Evolutionary conservation across 2,888 invertebrate species (phyloP), one percentile per base, ranked within the genome.

Genomic region (Perizoma affinitatum): DNA sequence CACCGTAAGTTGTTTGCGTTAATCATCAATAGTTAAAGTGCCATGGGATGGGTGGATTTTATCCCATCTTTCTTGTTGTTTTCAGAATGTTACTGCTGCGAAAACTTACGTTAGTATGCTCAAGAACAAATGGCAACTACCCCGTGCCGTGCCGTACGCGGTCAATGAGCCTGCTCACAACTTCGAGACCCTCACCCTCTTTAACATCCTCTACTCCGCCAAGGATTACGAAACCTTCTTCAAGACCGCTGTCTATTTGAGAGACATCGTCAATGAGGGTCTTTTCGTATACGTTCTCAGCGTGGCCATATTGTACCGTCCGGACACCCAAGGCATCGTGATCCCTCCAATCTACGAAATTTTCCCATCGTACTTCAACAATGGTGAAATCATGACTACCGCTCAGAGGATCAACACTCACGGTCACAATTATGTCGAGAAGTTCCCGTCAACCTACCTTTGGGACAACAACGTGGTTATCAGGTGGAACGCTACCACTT

Each of bases 271-370:
- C 61, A 96, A 96, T 80, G 95, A 96, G 82, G 94, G 93, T 55
- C 89, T 96, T 76, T 96, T 94, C 80, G 90, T 95, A 46, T 95
- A 96, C 71, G 94, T 95, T 5, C 81, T 95, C 55, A 93, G 93
- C 61, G 86, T 93, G 33, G 95, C 95, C 9, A 88, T 95, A 9
- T 81, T 95, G 42, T 95, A 95, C 70, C 94, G 95, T 40, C 83
- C 84, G 6, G 95, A 96, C 66, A 94, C 94, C 58, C 92, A 94
- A 72, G 95, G 94, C 35, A 83, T 96, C 55, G 87, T 94, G 44
- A 83, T 96, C 7, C 96, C 96, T 10, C 94, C 96, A 51, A 90
- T 95, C 56, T 95, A 96, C 75, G 96, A 96, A 84, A 90, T 96
- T 65, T 93, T 94, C 80, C 96, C 96, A 0, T 94, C 95, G 69